These are phyloP conservation scores for Syrista parreyssii DNA, from an alignment of 2,888 invertebrate genomes.

Conservation along the genomic window DNA sequence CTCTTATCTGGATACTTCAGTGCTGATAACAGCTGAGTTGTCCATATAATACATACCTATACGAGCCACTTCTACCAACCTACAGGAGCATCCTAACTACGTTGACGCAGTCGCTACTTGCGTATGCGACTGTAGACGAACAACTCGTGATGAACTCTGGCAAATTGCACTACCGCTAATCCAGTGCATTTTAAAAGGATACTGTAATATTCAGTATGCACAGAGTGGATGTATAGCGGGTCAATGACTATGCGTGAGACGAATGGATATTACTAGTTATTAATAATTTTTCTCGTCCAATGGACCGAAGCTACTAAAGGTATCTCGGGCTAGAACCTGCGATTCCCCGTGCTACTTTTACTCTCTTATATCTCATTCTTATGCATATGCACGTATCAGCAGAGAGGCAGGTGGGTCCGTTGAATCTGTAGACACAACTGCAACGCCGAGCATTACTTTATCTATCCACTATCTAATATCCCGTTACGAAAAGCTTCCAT, in stretches of 20 bases:
- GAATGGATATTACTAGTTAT: not conserved
- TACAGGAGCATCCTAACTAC: not conserved
- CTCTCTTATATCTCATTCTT: not conserved
- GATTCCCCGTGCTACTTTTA: not conserved
- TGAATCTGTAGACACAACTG: not conserved
- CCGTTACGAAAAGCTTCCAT: not conserved
- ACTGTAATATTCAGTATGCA: not conserved
- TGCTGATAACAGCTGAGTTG: not conserved
- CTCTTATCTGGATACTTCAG: not conserved
- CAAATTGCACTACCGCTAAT: not conserved
- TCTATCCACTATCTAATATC: not conserved
- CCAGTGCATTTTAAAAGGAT: not conserved
- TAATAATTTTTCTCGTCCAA: not conserved
- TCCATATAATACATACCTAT: not conserved
- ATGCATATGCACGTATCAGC: not conserved
- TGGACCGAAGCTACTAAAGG: not conserved
- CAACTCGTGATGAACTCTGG: not conserved
- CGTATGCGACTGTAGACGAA: not conserved
- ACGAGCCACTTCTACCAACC: not conserved
- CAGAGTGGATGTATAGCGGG: not conserved
- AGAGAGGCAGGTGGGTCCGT: not conserved
- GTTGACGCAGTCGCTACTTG: not conserved
- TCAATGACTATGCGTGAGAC: not conserved
- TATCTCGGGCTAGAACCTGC: not conserved
- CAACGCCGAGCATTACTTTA: not conserved